Percentiles rank a stretch among this genome's conserved stretches.
phyloP scores from a whole-genome alignment of 2,888 invertebrate genomes.

The Ectemnius cavifrons region DNA sequence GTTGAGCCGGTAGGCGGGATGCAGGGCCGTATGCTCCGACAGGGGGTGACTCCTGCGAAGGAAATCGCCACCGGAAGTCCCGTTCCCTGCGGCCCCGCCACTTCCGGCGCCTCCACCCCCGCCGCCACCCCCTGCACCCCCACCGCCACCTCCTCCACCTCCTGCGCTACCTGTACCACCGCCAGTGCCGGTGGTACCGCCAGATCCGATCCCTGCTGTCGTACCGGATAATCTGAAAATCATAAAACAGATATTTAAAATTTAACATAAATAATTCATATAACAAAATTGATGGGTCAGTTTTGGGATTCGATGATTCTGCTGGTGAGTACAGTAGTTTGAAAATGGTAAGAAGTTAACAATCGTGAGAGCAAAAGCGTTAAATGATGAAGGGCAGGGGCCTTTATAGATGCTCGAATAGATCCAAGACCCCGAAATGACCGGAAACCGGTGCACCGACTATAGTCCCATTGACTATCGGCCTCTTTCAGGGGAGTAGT shows the following conservation, averaged over 20 bases:
- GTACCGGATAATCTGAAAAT: constrained; percentile 72
- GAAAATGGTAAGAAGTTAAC: not conserved
- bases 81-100: constrained; percentile 79
- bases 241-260: not conserved
- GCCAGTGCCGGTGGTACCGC: constrained; percentile 36
- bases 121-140: constrained; percentile 61
- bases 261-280: not conserved
- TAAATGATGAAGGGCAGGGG: not conserved
- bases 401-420: not conserved
- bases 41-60: constrained; percentile 82
- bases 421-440: not conserved
- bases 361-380: not conserved
- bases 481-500: constrained; percentile 11
- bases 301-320: not conserved
- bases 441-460: constrained; percentile 2
- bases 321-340: not conserved
- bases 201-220: constrained; percentile 67
- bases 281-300: not conserved
- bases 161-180: constrained; percentile 76
- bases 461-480: not conserved
- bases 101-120: constrained; percentile 76
- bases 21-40: constrained; percentile 83
- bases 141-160: constrained; percentile 61
- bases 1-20: constrained; percentile 86
- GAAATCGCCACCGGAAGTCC: constrained; percentile 82